These are phyloP conservation scores for Tipula lateralis DNA, from an alignment of 2,888 invertebrate species.

Conservation along the genomic window DNA sequence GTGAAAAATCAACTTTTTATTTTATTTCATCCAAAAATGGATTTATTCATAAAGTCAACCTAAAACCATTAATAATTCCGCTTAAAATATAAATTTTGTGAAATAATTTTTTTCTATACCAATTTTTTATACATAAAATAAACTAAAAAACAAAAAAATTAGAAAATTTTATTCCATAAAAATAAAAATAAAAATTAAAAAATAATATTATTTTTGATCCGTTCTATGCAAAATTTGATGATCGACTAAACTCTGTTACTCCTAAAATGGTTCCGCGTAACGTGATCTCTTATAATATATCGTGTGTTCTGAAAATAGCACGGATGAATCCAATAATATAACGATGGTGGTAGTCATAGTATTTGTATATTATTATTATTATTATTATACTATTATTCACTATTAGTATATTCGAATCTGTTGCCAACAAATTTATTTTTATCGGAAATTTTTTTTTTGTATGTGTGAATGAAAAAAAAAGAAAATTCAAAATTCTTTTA, in stretches of 20 bases:
- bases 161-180: background rate
- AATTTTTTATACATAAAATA: too few relatives aligned
- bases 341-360: slow-evolving; percentile 27
- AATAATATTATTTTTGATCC: background rate
- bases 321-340: slow-evolving; percentile 34
- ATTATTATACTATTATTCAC: slow-evolving; percentile 15
- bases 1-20: background rate
- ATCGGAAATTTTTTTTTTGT: slow-evolving; percentile 5
- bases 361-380: slow-evolving; percentile 28
- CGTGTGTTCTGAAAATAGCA: slow-evolving; percentile 34
- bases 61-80: background rate
- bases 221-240: background rate
- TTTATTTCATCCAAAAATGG: background rate
- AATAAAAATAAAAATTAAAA: slow-evolving; percentile 2
- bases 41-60: background rate
- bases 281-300: slow-evolving; percentile 53
- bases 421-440: slow-evolving; percentile 29
- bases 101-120: background rate
- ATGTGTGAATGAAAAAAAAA: slow-evolving; percentile 11
- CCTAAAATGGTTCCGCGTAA: slow-evolving; percentile 63
- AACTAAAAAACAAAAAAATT: background rate
- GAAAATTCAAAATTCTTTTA: background rate
- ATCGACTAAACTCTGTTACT: slow-evolving; percentile 47
- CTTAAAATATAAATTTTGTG: background rate
- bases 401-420: background rate